A percentile compares a stretch with the other conserved stretches of the same genome.
These are phyloP conservation scores for Gobio occitaniae DNA, from an alignment of 2,797 vertebrate species.

Conservation along the genomic window DNA sequence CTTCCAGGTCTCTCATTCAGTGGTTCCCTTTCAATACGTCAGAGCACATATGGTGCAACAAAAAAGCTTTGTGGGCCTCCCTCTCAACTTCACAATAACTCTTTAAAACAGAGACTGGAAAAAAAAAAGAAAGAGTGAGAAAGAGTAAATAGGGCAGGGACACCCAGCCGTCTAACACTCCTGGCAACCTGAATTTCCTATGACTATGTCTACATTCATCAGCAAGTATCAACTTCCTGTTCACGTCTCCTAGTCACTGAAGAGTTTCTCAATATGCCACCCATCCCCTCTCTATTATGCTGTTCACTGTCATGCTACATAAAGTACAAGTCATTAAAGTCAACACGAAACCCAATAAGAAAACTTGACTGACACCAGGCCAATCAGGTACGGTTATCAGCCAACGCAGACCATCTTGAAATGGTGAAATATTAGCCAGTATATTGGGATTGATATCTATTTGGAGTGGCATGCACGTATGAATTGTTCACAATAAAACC, in stretches of 20 bases:
- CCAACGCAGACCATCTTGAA: background rate
- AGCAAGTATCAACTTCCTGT: slow-evolving; percentile 52
- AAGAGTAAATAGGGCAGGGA: slow-evolving; percentile 25
- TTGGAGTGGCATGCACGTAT: background rate
- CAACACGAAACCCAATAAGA: background rate
- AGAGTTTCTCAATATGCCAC: slow-evolving; percentile 16
- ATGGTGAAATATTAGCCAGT: background rate
- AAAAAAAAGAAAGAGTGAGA: background rate
- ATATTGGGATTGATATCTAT: background rate
- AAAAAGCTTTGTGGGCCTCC: slow-evolving; percentile 40
- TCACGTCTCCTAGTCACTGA: slow-evolving; percentile 21
- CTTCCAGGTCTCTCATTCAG: slow-evolving; percentile 9
- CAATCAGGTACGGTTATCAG: background rate
- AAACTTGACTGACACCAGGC: background rate
- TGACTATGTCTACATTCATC: slow-evolving; percentile 27
- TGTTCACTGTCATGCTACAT: background rate
- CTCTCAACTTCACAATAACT: slow-evolving; percentile 29
- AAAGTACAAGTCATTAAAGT: background rate
- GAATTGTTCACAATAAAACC: background rate
- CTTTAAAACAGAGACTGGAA: slow-evolving; percentile 4
- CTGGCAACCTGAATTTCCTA: slow-evolving; percentile 21
- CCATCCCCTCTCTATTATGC: background rate
- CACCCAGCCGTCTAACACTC: slow-evolving; percentile 2
- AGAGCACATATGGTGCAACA: slow-evolving; percentile 40
- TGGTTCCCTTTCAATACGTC: slow-evolving; percentile 21